Conservation (phyloP, 2,113 vertebrate species). For the Triplophysa rosa region DNA sequence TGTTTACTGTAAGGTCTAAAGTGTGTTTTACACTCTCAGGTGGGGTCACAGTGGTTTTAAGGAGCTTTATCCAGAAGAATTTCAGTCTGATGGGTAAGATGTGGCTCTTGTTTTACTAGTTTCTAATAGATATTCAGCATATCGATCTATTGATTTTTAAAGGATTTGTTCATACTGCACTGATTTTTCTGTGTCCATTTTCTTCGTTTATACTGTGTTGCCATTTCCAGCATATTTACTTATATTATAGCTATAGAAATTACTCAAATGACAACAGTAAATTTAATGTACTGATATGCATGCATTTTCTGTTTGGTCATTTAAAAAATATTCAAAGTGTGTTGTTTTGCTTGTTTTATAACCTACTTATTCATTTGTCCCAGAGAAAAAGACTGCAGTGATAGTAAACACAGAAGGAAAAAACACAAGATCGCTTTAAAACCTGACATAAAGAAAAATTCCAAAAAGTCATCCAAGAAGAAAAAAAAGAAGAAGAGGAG, state of each 20-base stretch:
- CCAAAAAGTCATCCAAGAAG: conserved; percentile 87
- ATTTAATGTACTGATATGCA: neutral
- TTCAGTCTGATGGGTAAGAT: conserved; percentile 85
- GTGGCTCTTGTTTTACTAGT: too few species aligned
- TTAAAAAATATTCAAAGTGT: neutral
- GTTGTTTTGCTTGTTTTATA: neutral
- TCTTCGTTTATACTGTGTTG: too few species aligned
- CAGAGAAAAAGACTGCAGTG: conserved; percentile 71
- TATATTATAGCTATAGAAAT: too few species aligned
- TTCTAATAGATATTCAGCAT: neutral
- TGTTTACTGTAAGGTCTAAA: neutral
- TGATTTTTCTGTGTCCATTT: too few species aligned
- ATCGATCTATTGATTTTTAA: neutral
- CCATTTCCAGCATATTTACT: too few species aligned
- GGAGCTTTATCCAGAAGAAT: conserved; percentile 96
- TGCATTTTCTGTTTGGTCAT: neutral
- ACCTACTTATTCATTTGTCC: conserved; percentile 5
- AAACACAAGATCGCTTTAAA: conserved; percentile 71
- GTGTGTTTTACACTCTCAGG: conserved; percentile 58
- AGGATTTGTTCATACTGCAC: neutral
- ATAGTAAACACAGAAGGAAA: conserved; percentile 74
- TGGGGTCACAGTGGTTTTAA: conserved; percentile 99
- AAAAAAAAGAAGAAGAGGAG: conserved; percentile 89
- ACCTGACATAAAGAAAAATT: conserved; percentile 75
- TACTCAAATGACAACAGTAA: too few species aligned